Conservation (phyloP, 2,888 invertebrate species). For the Leptura quadrifasciata region DNA sequence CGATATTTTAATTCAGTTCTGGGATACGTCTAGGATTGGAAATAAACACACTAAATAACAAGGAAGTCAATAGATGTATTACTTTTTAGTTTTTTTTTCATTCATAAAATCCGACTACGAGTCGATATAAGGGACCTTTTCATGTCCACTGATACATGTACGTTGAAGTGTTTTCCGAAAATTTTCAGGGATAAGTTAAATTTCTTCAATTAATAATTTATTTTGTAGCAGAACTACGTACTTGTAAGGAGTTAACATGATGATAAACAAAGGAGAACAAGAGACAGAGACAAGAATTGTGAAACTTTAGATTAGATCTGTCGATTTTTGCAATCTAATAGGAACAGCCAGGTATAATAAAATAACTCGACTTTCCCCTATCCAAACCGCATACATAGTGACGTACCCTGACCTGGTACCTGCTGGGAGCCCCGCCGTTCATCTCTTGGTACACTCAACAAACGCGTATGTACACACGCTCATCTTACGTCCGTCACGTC, state of each 20-base stretch:
- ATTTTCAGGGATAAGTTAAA: too few relatives aligned
- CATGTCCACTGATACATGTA: too few relatives aligned
- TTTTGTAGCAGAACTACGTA: too few relatives aligned
- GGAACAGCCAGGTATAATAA: neutral
- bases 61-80: too few relatives aligned
- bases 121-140: too few relatives aligned
- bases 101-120: too few relatives aligned
- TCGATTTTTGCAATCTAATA: neutral
- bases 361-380: conserved; percentile 34
- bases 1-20: too few relatives aligned
- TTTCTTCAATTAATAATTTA: too few relatives aligned
- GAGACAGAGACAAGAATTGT: neutral
- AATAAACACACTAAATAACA: too few relatives aligned
- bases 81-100: too few relatives aligned
- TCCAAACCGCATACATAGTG: conserved; percentile 49
- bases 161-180: too few relatives aligned
- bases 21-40: too few relatives aligned
- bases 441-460: conserved; percentile 56
- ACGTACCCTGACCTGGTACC: conserved; percentile 63
- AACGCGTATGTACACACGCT: conserved; percentile 60
- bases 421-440: conserved; percentile 60
- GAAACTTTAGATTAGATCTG: neutral
- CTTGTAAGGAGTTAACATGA: neutral
- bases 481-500: conserved; percentile 59
- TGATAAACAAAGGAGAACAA: neutral